phyloP scores from a whole-genome alignment of 2,888 invertebrate species.

The Linnaemya vulpina region DNA sequence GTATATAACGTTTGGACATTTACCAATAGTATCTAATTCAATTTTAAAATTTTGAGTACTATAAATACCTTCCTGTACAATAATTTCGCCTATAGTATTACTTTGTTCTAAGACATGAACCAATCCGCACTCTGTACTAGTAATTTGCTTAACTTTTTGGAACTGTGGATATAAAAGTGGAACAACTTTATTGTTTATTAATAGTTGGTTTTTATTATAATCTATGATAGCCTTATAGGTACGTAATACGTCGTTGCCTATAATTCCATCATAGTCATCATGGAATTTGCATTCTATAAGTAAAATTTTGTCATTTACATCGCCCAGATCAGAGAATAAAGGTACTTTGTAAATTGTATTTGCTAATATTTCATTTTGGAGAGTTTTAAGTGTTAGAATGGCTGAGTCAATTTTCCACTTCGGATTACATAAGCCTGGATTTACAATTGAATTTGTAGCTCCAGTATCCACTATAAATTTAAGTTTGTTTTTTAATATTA shows the following conservation, averaged over 20 bases:
- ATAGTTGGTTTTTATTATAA: slow-evolving; percentile 22
- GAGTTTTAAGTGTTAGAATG: neutral
- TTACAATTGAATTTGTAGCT: slow-evolving; percentile 29
- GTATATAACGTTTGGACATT: slow-evolving; percentile 24
- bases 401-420: slow-evolving; percentile 6
- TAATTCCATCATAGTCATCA: slow-evolving; percentile 22
- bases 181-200: slow-evolving; percentile 11
- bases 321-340: neutral
- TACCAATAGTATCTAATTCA: neutral
- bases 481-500: neutral
- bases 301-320: slow-evolving; percentile 64
- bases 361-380: neutral
- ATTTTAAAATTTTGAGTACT: slow-evolving; percentile 21
- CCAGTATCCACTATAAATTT: slow-evolving; percentile 8
- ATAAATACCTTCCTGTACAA: slow-evolving; percentile 21
- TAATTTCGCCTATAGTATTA: neutral
- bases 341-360: slow-evolving; percentile 3
- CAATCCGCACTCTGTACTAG: slow-evolving; percentile 1
- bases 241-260: slow-evolving; percentile 37
- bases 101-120: neutral
- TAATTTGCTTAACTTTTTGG: neutral
- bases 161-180: neutral
- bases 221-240: slow-evolving; percentile 32
- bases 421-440: neutral
- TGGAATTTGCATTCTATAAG: slow-evolving; percentile 45